Base-by-base conservation (phyloP, 2,797 vertebrate genomes). In the Thaleichthys pacificus region DNA sequence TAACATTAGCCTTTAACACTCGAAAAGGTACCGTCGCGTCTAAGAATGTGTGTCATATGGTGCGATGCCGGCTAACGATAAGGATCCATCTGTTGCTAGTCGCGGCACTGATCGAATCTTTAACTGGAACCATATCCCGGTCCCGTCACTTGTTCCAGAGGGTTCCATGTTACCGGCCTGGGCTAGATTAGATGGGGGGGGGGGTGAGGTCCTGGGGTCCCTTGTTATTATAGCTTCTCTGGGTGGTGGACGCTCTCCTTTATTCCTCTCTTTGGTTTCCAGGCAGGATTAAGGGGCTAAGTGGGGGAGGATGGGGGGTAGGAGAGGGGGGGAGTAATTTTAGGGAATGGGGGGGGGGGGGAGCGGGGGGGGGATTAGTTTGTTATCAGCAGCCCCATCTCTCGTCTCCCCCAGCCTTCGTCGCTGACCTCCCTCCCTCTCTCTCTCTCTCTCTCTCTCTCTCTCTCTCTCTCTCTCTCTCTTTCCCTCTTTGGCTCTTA, bases 221-320 rank as follows among this genome's bases (percentile, higher is more conserved):
- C 82, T 70, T 77, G 84, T 94, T 94, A 91, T 92, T 91, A 87
- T 89, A 91, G 83, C 86, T 81, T 90, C 80, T 82, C 84, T 74
- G 74, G 80, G 83, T 75, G 76, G 82, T 83, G 85, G 80, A 79
- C 79, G 12, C 77, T 71, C 66, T 71, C 81, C 91, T 93, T 93
- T 93, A 89, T 92, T 91, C 89, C 84, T 82, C 85, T 89, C 89
- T 92, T 90, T 24, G 70, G 91, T 93, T 93, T 92, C 92, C 87
- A 79, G 72, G 72, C 61, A 73, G 92, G 91, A 94, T 94, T 93
- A 93, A 62, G 65, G 80, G 75, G 72, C 75, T 72, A 74, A 68
- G 21, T n/a, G 3, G 14, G 47, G 84, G 76, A 78, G 82, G 81
- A 57, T 1, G 12, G 26, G 62, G 15, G 38, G 61, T 42, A 11